phyloP scores from a whole-genome alignment of 2,888 invertebrate genomes.

The Thysanoteuthis rhombus region DNA sequence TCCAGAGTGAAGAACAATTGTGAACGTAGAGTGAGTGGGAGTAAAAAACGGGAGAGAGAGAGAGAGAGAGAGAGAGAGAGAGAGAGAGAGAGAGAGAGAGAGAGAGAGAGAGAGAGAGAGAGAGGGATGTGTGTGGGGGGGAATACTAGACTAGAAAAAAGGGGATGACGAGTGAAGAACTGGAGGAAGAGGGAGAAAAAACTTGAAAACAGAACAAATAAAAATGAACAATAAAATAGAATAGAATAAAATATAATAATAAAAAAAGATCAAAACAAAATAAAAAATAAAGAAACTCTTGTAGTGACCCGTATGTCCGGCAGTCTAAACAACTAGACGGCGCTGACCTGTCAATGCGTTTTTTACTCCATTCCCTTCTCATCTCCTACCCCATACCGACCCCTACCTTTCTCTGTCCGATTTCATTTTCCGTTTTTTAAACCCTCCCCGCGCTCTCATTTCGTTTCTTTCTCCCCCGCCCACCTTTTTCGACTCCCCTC shows the following conservation, averaged over 20 bases:
- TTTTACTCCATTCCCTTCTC: not conserved
- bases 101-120: not conserved
- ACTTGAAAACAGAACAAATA: not conserved
- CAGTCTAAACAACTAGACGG: not conserved
- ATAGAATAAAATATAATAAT: not conserved
- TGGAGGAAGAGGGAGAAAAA: not conserved
- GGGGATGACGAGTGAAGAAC: not conserved
- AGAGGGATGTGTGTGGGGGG: not conserved
- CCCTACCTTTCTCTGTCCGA: not conserved
- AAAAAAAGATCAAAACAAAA: not conserved
- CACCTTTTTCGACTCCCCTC: not conserved
- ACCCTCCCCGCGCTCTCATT: not conserved
- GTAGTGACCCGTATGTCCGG: conserved; percentile 12
- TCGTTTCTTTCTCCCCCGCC: not conserved
- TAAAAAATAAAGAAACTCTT: not conserved
- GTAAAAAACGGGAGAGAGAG: not conserved
- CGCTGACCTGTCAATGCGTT: not conserved
- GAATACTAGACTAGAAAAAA: not conserved
- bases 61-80: not conserved
- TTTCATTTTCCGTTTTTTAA: conserved; percentile 1
- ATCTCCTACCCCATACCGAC: not conserved
- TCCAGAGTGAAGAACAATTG: not conserved
- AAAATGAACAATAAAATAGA: not conserved
- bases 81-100: not conserved
- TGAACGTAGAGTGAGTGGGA: not conserved